Conservation (phyloP, 2,113 vertebrate genomes). For the Stigmatopora nigra region DNA sequence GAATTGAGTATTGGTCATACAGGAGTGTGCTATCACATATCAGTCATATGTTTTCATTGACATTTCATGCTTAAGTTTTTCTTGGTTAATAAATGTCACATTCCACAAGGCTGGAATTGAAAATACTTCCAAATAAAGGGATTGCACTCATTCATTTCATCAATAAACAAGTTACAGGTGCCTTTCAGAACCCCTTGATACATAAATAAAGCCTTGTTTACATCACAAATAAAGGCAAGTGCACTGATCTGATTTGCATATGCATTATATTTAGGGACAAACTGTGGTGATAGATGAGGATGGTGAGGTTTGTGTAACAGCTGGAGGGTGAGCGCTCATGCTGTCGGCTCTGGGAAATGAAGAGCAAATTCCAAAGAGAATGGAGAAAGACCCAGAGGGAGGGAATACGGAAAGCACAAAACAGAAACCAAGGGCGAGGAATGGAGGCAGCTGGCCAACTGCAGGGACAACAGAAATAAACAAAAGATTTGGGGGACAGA, state of each 20-base stretch:
- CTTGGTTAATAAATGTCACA: neutral
- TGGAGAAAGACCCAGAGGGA: slow-evolving; percentile 11
- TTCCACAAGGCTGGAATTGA: neutral
- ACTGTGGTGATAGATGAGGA: slow-evolving; percentile 20
- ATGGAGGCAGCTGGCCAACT: slow-evolving; percentile 52
- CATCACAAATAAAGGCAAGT: slow-evolving; percentile 37
- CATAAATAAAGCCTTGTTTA: slow-evolving; percentile 45
- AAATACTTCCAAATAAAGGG: neutral
- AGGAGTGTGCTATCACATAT: neutral
- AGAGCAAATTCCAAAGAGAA: slow-evolving; percentile 52
- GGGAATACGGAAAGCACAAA: slow-evolving; percentile 18
- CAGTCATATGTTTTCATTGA: neutral
- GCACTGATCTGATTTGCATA: slow-evolving; percentile 43
- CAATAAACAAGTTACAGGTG: slow-evolving; percentile 13
- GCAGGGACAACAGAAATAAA: slow-evolving; percentile 48
- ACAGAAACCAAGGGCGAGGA: slow-evolving; percentile 26
- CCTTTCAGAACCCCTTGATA: neutral
- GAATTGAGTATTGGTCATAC: neutral
- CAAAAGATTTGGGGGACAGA: slow-evolving; percentile 43
- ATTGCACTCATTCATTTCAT: slow-evolving; percentile 23
- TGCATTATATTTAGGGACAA: slow-evolving; percentile 36
- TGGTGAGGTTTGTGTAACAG: slow-evolving; percentile 49
- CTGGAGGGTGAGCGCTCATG: slow-evolving; percentile 49
- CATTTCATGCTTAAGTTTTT: neutral
- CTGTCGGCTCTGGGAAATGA: slow-evolving; percentile 56